Percentiles rank a stretch among this genome's conserved stretches.
Conservation (phyloP, 37 sponge, comb jelly and placozoan genomes). For the Bolinopsis microptera region DNA sequence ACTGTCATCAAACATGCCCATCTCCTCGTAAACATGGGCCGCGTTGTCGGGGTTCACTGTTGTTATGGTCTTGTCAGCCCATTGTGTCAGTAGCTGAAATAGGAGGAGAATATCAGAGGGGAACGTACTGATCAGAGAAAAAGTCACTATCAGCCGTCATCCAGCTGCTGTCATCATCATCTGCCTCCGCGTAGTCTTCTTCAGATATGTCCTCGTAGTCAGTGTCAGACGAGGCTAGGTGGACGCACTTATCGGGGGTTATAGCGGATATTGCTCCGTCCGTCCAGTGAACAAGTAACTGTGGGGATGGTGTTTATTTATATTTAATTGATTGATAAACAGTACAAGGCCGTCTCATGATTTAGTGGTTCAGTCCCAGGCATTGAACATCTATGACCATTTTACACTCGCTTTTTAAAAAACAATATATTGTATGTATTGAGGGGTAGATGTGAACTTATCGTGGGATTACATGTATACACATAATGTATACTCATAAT, state of each 20-base stretch:
- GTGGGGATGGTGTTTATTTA: neutral
- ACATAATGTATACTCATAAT: no score
- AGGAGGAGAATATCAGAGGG: neutral
- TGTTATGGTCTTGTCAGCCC: neutral
- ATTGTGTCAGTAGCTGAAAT: neutral
- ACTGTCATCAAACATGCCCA: neutral
- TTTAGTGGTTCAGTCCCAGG: no score
- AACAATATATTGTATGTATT: no score
- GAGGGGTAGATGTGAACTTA: no score
- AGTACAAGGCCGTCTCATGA: no score
- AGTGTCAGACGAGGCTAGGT: slow-evolving; percentile 6
- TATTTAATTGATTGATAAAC: no score
- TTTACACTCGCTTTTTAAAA: no score
- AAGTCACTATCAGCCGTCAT: slow-evolving; percentile 43
- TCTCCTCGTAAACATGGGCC: neutral
- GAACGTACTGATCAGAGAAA: slow-evolving; percentile 15
- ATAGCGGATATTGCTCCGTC: slow-evolving; percentile 47
- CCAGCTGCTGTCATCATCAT: slow-evolving; percentile 49
- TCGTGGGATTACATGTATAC: no score
- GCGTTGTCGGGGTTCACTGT: neutral
- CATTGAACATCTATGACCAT: no score
- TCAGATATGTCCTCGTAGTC: slow-evolving; percentile 65
- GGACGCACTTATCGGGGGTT: slow-evolving; percentile 29
- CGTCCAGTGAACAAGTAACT: slow-evolving; percentile 40
- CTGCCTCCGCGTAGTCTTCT: slow-evolving; percentile 53